These are phyloP conservation scores for Lepilemur ruficaudatus DNA, from an alignment of 2,797 vertebrate genomes.

Conservation along the genomic window DNA sequence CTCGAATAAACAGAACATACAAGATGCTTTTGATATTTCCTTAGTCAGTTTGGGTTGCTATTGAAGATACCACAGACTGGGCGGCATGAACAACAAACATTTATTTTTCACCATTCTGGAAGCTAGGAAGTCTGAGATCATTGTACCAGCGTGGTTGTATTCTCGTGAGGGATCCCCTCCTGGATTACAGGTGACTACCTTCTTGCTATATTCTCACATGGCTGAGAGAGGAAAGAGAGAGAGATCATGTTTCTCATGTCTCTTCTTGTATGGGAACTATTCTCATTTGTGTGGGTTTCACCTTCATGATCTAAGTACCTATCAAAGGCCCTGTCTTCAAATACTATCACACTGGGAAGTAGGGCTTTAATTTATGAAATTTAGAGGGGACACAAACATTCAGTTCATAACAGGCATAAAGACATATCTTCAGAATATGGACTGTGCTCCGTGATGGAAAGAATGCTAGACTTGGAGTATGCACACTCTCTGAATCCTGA, in stretches of 20 bases:
- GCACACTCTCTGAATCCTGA: background rate
- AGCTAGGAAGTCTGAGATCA: background rate
- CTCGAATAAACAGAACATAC: background rate
- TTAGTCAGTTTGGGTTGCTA: background rate
- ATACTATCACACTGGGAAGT: background rate
- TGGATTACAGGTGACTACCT: background rate
- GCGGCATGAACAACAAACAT: background rate
- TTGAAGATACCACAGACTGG: background rate
- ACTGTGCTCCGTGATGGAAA: fast-evolving
- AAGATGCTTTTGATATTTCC: background rate
- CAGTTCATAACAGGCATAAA: background rate
- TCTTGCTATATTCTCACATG: too few relatives aligned
- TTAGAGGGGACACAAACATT: background rate
- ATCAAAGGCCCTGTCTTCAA: too few relatives aligned
- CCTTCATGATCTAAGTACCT: background rate
- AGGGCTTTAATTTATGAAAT: background rate
- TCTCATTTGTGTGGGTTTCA: background rate
- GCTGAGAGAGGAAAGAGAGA: background rate
- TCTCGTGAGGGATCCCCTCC: background rate
- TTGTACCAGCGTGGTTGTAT: background rate
- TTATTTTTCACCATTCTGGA: background rate
- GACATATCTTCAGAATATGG: background rate
- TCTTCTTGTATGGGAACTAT: background rate
- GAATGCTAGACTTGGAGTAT: background rate
- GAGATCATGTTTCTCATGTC: background rate